These are phyloP conservation scores for Acholoe squamosa DNA, from an alignment of 2,888 invertebrate species.

Conservation along the genomic window DNA sequence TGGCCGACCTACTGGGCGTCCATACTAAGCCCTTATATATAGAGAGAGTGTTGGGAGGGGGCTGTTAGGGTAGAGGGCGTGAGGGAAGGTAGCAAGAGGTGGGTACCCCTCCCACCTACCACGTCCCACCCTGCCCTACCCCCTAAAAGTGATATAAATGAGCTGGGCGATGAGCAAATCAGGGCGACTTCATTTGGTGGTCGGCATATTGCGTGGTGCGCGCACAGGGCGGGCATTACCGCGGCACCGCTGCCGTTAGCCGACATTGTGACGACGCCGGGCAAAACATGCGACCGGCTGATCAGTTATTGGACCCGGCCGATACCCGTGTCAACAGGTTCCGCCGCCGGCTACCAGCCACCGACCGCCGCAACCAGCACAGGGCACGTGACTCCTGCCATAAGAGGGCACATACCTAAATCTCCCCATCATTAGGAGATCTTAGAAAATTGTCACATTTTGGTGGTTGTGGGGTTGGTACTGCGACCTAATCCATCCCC, in stretches of 20 bases:
- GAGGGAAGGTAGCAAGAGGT: too few relatives aligned
- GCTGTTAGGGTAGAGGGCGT: background rate
- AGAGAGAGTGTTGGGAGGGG: background rate
- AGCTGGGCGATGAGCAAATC: slow-evolving; percentile 20
- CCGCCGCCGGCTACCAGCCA: background rate
- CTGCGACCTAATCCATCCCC: background rate
- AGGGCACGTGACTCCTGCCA: slow-evolving; percentile 12
- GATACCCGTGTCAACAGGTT: slow-evolving; percentile 38
- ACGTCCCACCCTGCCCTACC: too few relatives aligned
- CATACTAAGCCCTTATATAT: too few relatives aligned
- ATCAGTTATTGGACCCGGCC: slow-evolving; percentile 31
- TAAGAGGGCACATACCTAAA: background rate
- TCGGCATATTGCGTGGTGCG: slow-evolving; percentile 29
- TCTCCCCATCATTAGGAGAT: background rate
- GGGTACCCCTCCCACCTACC: background rate
- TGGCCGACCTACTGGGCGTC: too few relatives aligned
- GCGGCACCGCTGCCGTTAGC: background rate
- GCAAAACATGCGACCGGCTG: slow-evolving; percentile 38
- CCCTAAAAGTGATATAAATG: slow-evolving; percentile 52
- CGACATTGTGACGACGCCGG: slow-evolving; percentile 32
- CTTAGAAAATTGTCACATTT: background rate
- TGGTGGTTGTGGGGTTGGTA: background rate
- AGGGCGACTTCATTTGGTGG: slow-evolving; percentile 53
- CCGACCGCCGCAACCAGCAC: background rate
- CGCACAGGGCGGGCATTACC: background rate